phyloP scores from a whole-genome alignment of 2,888 invertebrate species.

The Minunthozetes semirufus region DNA sequence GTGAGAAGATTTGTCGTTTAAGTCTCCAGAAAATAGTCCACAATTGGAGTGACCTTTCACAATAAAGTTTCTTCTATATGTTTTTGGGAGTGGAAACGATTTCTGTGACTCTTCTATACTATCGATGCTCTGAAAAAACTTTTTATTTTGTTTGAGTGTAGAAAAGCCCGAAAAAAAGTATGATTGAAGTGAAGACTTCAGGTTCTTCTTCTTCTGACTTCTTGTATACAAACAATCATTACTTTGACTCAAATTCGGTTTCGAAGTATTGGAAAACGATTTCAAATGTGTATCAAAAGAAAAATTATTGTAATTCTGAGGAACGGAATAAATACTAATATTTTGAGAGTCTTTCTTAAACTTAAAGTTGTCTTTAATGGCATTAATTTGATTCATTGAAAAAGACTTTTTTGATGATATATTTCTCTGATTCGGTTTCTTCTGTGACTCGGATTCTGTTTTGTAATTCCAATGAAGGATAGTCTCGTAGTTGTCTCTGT shows the following conservation, averaged over 20 bases:
- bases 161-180: constrained; percentile 35
- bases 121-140: constrained; percentile 15
- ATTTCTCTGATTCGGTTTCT: neutral
- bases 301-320: neutral
- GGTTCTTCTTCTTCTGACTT: neutral
- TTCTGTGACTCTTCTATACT: constrained; percentile 3
- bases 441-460: neutral
- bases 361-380: neutral
- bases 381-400: constrained; percentile 29
- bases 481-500: constrained; percentile 32
- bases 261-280: neutral
- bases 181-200: constrained; percentile 29
- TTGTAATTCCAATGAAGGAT: constrained; percentile 32
- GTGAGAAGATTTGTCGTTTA: neutral
- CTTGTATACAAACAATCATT: neutral
- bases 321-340: neutral
- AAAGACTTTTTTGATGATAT: neutral
- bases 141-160: constrained; percentile 1
- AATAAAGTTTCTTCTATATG: constrained; percentile 41
- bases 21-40: constrained; percentile 40
- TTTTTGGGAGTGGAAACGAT: constrained; percentile 40
- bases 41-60: constrained; percentile 41
- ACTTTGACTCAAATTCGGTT: constrained; percentile 15
- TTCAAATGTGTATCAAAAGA: neutral
- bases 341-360: neutral